A percentile compares a stretch with the other conserved stretches of the same genome.
phyloP scores from a whole-genome alignment of 2,113 vertebrate genomes.

The Coreoperca whiteheadi region DNA sequence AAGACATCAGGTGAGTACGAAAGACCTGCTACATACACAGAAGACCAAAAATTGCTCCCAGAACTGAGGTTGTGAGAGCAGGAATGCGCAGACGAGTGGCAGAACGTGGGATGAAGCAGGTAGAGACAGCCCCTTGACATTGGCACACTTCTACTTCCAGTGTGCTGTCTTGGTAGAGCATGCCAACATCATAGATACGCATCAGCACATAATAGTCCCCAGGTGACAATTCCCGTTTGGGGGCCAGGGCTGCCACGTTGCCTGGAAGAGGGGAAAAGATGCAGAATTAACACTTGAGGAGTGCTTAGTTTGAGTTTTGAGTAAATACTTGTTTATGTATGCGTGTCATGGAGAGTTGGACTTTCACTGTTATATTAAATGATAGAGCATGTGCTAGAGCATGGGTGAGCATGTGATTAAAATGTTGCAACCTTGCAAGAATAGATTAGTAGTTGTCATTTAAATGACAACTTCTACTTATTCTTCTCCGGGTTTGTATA shows the following conservation, averaged over 20 bases:
- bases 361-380: neutral
- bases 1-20: neutral
- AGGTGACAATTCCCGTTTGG: conserved; percentile 37
- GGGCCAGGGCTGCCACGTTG: conserved; percentile 27
- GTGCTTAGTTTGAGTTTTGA: neutral
- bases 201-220: conserved; percentile 62
- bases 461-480: neutral
- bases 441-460: neutral
- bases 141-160: conserved; percentile 67
- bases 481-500: neutral
- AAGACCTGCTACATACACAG: conserved; percentile 48
- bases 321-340: neutral
- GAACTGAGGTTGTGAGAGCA: conserved; percentile 18
- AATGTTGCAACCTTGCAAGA: neutral
- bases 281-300: neutral
- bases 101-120: conserved; percentile 45
- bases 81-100: neutral
- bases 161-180: conserved; percentile 61
- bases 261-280: conserved; percentile 18
- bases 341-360: neutral
- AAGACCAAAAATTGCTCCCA: conserved; percentile 59
- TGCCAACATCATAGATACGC: conserved; percentile 61
- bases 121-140: conserved; percentile 53
- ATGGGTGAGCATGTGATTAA: neutral
- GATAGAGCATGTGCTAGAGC: neutral